Evolutionary conservation across 2,113 vertebrate genomes (phyloP).

Genomic region (Mus pahari): DNA sequence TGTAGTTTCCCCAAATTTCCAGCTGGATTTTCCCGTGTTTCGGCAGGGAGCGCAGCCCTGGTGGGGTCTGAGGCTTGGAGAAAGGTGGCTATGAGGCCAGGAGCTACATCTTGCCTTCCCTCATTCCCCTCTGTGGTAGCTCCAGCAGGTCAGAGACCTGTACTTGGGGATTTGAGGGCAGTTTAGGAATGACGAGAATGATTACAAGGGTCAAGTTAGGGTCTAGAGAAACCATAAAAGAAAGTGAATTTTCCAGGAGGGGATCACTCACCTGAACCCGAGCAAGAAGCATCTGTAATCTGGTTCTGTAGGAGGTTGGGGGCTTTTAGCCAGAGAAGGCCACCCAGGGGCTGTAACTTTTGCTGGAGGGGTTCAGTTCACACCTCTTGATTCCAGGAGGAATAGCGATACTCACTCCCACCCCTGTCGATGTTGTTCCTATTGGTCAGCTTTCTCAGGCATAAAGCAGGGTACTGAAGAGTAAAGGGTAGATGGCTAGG

Average conservation of each 20-base stretch:
- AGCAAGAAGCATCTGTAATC: not conserved
- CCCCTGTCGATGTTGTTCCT: not conserved
- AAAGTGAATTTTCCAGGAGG: not conserved
- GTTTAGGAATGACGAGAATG: not conserved
- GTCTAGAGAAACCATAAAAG: not conserved
- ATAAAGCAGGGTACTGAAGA: not conserved
- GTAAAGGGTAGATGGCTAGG: not conserved
- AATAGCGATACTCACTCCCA: no score
- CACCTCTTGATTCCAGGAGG: not conserved
- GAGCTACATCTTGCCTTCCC: not conserved
- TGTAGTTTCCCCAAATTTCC: slow-evolving; percentile 60
- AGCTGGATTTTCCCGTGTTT: slow-evolving; percentile 53
- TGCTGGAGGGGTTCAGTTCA: not conserved
- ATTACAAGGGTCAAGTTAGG: not conserved
- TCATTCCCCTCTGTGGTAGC: not conserved
- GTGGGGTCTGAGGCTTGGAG: not conserved
- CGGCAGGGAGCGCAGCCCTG: not conserved
- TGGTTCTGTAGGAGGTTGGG: not conserved
- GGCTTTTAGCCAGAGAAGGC: not conserved
- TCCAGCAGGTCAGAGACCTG: not conserved
- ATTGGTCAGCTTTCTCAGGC: not conserved
- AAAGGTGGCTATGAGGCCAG: not conserved
- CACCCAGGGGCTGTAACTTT: not conserved
- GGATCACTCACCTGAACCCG: not conserved
- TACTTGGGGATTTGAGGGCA: not conserved